Percentiles rank a stretch among this genome's conserved stretches.
Conservation (phyloP, 2,888 invertebrate species). For the Petrolisthes manimaculis region DNA sequence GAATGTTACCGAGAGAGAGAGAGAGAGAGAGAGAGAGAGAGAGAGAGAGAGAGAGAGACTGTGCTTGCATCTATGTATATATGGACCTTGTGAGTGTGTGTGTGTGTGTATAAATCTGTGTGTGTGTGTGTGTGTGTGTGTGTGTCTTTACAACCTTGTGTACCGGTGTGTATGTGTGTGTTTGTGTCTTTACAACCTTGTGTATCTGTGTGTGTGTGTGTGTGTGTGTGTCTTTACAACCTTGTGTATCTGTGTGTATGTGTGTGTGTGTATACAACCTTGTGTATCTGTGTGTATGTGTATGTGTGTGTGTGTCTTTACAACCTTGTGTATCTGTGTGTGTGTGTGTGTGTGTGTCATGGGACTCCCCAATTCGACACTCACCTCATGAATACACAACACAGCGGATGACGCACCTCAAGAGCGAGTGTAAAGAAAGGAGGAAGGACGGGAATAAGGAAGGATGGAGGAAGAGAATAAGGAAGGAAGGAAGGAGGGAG, state of each 20-base stretch:
- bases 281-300: conserved; percentile 1
- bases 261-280: too few relatives aligned
- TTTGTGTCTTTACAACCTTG: neutral
- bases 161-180: neutral
- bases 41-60: neutral
- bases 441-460: neutral
- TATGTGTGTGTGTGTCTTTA: neutral
- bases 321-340: neutral
- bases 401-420: neutral
- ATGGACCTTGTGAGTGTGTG: conserved; percentile 71
- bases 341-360: neutral
- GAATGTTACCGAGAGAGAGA: neutral
- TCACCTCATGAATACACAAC: neutral
- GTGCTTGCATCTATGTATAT: neutral
- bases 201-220: neutral
- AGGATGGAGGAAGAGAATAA: neutral
- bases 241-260: neutral
- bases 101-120: conserved; percentile 58
- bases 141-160: conserved; percentile 17
- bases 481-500: neutral
- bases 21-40: too few relatives aligned
- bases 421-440: neutral
- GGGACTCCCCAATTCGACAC: neutral
- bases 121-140: conserved; percentile 39
- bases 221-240: too few relatives aligned